Evolutionary conservation across 2,113 vertebrate species (phyloP).

Genomic region (Lamprologus tigripictilis): DNA sequence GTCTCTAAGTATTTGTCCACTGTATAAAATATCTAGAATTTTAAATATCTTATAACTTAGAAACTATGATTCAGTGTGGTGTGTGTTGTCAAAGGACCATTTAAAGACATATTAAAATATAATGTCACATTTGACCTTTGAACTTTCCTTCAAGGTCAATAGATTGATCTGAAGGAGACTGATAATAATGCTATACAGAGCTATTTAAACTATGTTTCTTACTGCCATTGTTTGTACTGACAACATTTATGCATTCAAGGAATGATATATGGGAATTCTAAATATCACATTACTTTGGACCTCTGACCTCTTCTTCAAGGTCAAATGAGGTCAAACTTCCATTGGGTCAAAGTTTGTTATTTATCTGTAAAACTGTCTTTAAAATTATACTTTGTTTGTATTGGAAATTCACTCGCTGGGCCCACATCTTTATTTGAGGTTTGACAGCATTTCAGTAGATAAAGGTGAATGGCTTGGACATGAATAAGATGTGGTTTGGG

Average conservation of each 20-base stretch:
- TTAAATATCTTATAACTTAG: neutral
- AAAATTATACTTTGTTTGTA: neutral
- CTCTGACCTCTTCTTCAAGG: neutral
- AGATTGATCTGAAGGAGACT: neutral
- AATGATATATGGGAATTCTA: neutral
- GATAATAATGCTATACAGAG: neutral
- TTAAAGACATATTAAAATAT: neutral
- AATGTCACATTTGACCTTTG: neutral
- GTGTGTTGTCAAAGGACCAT: neutral
- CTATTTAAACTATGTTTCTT: neutral
- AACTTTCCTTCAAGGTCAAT: neutral
- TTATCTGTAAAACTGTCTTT: neutral
- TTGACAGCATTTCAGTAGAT: neutral
- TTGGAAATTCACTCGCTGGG: rapidly evolving
- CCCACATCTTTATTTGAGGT: neutral
- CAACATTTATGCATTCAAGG: neutral
- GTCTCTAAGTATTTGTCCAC: neutral
- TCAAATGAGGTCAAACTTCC: neutral
- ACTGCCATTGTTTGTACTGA: neutral
- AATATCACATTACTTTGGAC: neutral
- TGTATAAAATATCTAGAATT: neutral
- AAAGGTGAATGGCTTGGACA: neutral
- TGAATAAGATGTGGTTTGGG: neutral
- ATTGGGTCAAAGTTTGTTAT: neutral
- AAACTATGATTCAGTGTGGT: neutral